phyloP scores from a whole-genome alignment of 2,888 invertebrate genomes.

The Meiosimyza platycephala region DNA sequence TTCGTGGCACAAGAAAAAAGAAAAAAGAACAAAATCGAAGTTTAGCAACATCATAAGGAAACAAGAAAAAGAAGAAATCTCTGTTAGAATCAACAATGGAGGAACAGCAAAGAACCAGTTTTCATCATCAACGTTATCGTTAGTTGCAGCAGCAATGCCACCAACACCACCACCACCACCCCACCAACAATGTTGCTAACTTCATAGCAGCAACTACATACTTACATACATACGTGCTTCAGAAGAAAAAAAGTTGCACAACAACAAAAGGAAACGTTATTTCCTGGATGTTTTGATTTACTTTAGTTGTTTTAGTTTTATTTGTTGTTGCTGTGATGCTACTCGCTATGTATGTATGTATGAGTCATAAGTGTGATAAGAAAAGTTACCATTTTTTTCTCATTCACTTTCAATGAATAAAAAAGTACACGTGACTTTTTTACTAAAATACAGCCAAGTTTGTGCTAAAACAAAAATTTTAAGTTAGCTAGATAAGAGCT shows the following conservation, averaged over 20 bases:
- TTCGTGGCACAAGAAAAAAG: neutral
- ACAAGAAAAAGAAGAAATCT: neutral
- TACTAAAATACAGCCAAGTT: too few species aligned
- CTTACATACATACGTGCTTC: too few species aligned
- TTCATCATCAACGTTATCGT: neutral
- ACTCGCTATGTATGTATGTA: neutral
- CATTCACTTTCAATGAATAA: neutral
- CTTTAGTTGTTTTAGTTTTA: neutral
- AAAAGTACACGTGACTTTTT: neutral
- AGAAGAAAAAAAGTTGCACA: neutral
- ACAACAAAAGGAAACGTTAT: neutral
- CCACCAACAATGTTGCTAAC: neutral
- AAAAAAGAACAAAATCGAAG: neutral
- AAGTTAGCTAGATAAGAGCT: too few species aligned
- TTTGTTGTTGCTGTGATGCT: too few species aligned
- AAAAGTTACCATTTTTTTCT: neutral
- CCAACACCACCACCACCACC: conserved; percentile 1
- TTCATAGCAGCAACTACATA: neutral
- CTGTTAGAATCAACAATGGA: neutral
- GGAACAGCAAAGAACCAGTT: conserved; percentile 2
- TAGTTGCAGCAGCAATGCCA: neutral
- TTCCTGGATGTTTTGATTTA: conserved; percentile 9
- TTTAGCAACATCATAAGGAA: neutral
- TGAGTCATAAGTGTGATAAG: conserved; percentile 2
- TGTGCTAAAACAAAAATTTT: too few species aligned